A percentile compares a stretch with the other conserved stretches of the same genome.
Evolutionary conservation across 2,113 vertebrate genomes (phyloP).

Genomic region (Sisor rabdophorus): DNA sequence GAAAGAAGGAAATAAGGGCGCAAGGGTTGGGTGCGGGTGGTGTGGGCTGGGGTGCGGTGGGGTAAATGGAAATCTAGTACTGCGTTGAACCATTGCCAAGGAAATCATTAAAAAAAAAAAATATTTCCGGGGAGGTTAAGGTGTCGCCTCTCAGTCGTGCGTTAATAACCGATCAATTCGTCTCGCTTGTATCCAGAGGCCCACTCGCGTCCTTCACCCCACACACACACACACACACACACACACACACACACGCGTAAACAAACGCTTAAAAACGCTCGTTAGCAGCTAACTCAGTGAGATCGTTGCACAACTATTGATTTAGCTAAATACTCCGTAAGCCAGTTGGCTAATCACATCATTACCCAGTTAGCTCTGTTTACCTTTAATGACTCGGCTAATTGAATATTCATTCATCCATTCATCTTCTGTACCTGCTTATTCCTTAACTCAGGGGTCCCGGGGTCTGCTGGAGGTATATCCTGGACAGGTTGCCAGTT

Average conservation of each 20-base stretch:
- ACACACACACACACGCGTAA: too few relatives aligned
- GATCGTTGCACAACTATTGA: too few relatives aligned
- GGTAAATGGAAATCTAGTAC: background rate
- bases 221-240: too few relatives aligned
- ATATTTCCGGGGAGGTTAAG: background rate
- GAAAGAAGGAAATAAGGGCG: background rate
- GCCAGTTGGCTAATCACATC: too few relatives aligned
- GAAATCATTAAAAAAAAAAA: too few relatives aligned
- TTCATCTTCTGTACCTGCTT: too few relatives aligned
- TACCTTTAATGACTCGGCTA: background rate
- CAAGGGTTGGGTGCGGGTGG: too few relatives aligned
- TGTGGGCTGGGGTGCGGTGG: background rate
- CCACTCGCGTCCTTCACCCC: too few relatives aligned
- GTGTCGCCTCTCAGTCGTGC: background rate
- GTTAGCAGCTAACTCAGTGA: background rate
- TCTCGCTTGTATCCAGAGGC: background rate
- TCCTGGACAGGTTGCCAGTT: too few relatives aligned
- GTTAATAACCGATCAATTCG: background rate
- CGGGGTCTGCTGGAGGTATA: too few relatives aligned
- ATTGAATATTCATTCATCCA: too few relatives aligned
- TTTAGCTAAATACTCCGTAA: background rate
- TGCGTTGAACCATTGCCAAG: background rate
- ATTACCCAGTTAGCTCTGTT: background rate
- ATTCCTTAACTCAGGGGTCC: too few relatives aligned
- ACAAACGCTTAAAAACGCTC: background rate